Conservation (phyloP, 2,113 vertebrate species). For the Cromileptes altivelis region DNA sequence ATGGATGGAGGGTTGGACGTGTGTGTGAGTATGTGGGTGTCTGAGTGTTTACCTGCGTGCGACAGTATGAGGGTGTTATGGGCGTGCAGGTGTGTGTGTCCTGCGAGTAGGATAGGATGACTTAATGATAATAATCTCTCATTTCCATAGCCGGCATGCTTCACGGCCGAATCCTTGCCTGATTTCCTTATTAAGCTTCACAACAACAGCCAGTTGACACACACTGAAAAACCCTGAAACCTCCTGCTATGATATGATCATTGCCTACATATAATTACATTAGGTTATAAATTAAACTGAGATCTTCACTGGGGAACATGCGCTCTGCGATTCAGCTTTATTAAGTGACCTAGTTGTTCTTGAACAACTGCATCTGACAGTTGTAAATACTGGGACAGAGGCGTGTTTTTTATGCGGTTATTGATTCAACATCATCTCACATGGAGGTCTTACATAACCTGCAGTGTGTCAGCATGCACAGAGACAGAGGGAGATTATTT, state of each 20-base stretch:
- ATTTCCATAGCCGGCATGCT: conserved; percentile 54
- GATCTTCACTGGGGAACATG: neutral
- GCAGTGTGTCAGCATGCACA: neutral
- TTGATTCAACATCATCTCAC: conserved; percentile 58
- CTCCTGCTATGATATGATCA: neutral
- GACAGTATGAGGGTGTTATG: conserved; percentile 38
- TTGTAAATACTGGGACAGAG: conserved; percentile 37
- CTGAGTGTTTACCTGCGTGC: conserved; percentile 56
- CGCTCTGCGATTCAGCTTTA: neutral
- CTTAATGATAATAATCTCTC: conserved; percentile 51
- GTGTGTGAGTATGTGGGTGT: conserved; percentile 11
- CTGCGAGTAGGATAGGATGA: neutral
- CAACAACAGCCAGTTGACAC: conserved; percentile 18
- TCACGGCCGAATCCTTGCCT: conserved; percentile 43
- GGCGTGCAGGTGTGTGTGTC: conserved; percentile 21
- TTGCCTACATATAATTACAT: neutral
- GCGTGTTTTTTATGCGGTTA: conserved; percentile 46
- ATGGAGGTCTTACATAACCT: conserved; percentile 52
- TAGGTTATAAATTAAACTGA: neutral
- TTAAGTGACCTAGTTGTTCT: conserved; percentile 7
- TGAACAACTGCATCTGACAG: neutral
- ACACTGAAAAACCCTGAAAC: conserved; percentile 20
- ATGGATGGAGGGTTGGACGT: neutral
- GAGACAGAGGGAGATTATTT: neutral
- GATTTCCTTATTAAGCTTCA: conserved; percentile 63